Base-by-base conservation (phyloP, 2,113 vertebrate genomes). In the Ifrita kowaldi region DNA sequence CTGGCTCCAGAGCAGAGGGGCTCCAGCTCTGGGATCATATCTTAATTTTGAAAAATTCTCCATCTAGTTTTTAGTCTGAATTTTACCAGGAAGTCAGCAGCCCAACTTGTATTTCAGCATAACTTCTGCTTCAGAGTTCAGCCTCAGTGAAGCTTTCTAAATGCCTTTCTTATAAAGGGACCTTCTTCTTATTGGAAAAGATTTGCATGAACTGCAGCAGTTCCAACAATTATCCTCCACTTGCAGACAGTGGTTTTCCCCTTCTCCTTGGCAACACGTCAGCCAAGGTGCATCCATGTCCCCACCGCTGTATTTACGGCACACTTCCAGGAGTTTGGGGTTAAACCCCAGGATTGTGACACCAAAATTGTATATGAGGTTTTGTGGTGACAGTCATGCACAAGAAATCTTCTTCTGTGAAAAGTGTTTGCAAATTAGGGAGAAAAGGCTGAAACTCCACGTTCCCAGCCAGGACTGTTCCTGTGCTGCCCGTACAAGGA, bases 221-320 rank as follows among this genome's bases (percentile, higher is more conserved):
- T 91, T 93, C 78, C 60, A 73, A 10, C 12, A 94, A n/a, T 56
- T 68, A 49, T 49, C 35, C 33, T 47, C 20, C 39, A 28, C 47
- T 78, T 75, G 56, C 55, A 82, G 73, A 59, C 10, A 82, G 30
- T 76, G 87, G 74, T 75, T 95, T 95, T 95, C 84, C 81, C 90
- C 81, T 97, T 91, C 15, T 64, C n/a, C 47, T 56, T 80, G 79
- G 49, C 44, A 79, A 35, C 10, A 11, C 0, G 1, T 84, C 62
- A 87, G 47, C 57, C 59, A 89, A 95, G 77, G 74, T 93, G 33
- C 6, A 75, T 78, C 33, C 0, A 1, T 7, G 16, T 77, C 35
- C n/a, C 30, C 50, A 57, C 7, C 6, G 3, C 37, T 44, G 9
- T 18, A 23, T 84, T 91, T 84, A 39, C 21, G 16, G 84, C 35